Base-by-base conservation (phyloP, 2,797 vertebrate genomes). In the Spheniscus humboldti region DNA sequence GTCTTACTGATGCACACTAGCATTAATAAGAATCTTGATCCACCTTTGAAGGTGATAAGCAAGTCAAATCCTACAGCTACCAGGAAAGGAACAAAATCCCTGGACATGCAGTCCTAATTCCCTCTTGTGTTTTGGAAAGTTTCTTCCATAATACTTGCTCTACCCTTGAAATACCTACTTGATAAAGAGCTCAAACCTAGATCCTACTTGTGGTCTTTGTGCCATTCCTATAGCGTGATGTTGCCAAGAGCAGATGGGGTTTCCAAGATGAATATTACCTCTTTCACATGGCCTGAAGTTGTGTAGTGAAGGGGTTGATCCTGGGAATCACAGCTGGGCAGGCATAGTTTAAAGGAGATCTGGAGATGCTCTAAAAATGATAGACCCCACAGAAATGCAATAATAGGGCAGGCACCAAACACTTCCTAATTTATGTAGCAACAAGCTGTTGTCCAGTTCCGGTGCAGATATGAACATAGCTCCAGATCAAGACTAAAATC, bases 191-290 rank as follows among this genome's bases (percentile, higher is more conserved):
- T 93, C 75, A 30, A 41, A 23, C 7, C 25, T 23, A 31, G 19
- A 10, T 47, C 48, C 19, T 15, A 0, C 7, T 18, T 2, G 0
- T 19, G n/a, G 68, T 50, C 74, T 16, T 18, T 48, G 66, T 67
- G 63, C 28, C 11, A 1, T 25, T 86, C 68, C 41, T 56, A 9
- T 1, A 10, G 13, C 0, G 0, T 3, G 48, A 30, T 2, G 5
- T 4, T 50, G 18, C 30, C 59, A 16, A 56, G 39, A 75, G n/a
- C 56, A 81, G 69, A 4, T 33, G 45, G 11, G 6, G 23, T 75
- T 78, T 48, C 73, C 71, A 35, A 22, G 35, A 23, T 13, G 23
- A 55, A 3, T 11, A 7, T 50, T 60, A 7, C 39, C 39, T 55
- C 23, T 17, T 72, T 43, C 41, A 45, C 23, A 4, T 5, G 17